phyloP scores from a whole-genome alignment of 2,888 invertebrate species.

The Bimastos eiseni region DNA sequence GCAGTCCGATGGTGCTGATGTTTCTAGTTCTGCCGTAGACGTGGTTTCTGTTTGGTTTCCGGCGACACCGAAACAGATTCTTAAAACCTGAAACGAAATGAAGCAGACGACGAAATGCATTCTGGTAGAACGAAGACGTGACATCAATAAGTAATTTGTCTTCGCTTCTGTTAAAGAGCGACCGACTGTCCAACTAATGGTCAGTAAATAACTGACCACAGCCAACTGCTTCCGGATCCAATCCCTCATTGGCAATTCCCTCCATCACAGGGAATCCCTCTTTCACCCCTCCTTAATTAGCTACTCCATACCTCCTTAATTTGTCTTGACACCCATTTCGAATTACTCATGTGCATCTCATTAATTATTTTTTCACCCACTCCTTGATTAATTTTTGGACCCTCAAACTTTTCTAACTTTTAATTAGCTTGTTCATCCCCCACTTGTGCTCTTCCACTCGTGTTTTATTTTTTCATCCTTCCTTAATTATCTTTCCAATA shows the following conservation, averaged over 20 bases:
- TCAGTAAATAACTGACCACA: not conserved
- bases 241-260: not conserved
- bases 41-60: not conserved
- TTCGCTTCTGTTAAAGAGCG: not conserved
- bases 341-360: no score
- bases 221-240: not conserved
- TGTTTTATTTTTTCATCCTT: not conserved
- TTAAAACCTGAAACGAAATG: conserved; percentile 13
- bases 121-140: not conserved
- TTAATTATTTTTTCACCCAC: not conserved
- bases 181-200: not conserved
- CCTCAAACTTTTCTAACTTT: no score
- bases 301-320: not conserved
- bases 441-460: no score
- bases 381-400: not conserved
- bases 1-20: not conserved
- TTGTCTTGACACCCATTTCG: not conserved
- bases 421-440: not conserved
- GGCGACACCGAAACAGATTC: not conserved
- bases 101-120: not conserved
- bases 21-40: not conserved
- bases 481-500: not conserved
- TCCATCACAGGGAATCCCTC: not conserved
- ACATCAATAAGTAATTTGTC: conserved; percentile 1
- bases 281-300: not conserved